Conservation (phyloP, 2,888 invertebrate species). For the Cephonodes hylas region DNA sequence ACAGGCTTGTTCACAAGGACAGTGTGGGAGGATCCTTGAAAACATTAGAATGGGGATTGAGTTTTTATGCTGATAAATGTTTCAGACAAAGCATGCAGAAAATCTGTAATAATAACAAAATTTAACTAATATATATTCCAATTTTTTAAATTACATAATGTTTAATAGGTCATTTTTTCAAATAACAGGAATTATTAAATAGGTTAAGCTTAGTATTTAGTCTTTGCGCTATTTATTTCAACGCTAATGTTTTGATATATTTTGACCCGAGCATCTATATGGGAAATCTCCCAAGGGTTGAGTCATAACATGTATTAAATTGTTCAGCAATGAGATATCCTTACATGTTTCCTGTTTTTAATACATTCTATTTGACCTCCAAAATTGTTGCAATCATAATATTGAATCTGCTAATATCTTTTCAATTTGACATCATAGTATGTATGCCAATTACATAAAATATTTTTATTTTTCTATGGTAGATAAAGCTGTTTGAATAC, state of each 20-base stretch:
- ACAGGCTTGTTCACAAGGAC: not conserved
- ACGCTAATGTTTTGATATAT: not conserved
- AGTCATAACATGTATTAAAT: too few relatives aligned
- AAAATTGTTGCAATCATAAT: too few relatives aligned
- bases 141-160: not conserved
- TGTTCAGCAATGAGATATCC: too few relatives aligned
- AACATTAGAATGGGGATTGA: not conserved
- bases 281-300: not conserved
- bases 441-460: too few relatives aligned
- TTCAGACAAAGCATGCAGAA: not conserved
- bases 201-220: not conserved
- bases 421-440: too few relatives aligned
- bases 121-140: not conserved
- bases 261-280: not conserved
- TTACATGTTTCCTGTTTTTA: too few relatives aligned
- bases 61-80: not conserved
- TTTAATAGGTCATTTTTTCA: not conserved
- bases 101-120: not conserved
- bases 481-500: too few relatives aligned
- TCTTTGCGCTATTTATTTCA: not conserved
- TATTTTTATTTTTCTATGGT: too few relatives aligned
- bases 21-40: not conserved
- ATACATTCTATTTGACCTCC: too few relatives aligned
- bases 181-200: not conserved
- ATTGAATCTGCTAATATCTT: too few relatives aligned